Evolutionary conservation across 2,113 vertebrate genomes (phyloP).

Genomic region (Pteruthius melanotis): DNA sequence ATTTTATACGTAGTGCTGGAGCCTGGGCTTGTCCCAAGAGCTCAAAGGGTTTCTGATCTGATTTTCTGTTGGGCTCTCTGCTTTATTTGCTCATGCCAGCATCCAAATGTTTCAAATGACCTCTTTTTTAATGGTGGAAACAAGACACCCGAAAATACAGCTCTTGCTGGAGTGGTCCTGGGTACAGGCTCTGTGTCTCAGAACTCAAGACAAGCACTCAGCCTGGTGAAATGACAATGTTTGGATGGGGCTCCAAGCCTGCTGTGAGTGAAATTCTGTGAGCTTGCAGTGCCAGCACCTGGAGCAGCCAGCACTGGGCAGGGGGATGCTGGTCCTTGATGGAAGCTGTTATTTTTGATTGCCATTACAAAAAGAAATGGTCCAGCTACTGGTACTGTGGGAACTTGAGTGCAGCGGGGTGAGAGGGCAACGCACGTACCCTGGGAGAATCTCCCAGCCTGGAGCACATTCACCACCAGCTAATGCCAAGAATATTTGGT

Average conservation of each 20-base stretch:
- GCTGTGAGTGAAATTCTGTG: background rate
- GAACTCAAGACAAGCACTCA: background rate
- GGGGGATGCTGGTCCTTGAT: background rate
- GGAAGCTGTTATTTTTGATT: background rate
- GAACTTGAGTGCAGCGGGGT: background rate
- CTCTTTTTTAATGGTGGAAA: background rate
- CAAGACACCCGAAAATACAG: background rate
- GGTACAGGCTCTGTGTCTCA: background rate
- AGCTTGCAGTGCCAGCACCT: background rate
- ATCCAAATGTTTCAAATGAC: background rate
- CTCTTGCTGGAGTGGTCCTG: background rate
- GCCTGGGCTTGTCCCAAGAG: background rate
- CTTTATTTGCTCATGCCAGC: background rate
- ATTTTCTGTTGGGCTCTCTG: background rate
- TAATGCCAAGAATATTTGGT: background rate
- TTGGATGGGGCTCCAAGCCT: background rate
- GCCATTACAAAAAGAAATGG: background rate
- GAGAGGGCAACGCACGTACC: fast-evolving
- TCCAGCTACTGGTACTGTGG: background rate
- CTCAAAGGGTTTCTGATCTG: background rate
- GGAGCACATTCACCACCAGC: background rate
- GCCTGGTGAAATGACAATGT: background rate
- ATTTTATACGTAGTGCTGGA: background rate
- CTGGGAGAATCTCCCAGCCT: background rate
- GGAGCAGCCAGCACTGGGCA: background rate